Percentiles rank a stretch among this genome's conserved stretches.
Evolutionary conservation across 2,797 vertebrate genomes (phyloP).

Genomic region (Fratercula arctica): DNA sequence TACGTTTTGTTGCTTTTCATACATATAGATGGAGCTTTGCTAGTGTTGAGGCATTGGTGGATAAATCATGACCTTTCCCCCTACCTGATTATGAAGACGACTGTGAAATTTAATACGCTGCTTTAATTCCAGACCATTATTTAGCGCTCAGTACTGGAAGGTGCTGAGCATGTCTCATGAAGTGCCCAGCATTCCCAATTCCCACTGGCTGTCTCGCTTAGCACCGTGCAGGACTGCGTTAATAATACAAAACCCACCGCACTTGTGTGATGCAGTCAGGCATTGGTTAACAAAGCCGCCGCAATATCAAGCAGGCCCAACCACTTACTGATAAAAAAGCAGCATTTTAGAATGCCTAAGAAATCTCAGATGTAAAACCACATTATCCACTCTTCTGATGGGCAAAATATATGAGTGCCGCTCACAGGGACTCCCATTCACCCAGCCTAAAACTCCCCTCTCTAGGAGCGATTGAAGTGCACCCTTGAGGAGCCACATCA

Average conservation of each 20-base stretch:
- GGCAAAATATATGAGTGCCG: background rate
- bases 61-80: background rate
- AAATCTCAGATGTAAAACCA: background rate
- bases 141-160: background rate
- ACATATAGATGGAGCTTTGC: background rate
- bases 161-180: background rate
- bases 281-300: background rate
- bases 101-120: conserved; percentile 22
- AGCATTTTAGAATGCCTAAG: background rate
- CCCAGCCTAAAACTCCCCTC: background rate
- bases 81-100: conserved; percentile 10
- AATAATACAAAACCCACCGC: background rate
- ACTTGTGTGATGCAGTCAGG: background rate
- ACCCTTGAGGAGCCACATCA: background rate
- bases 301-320: background rate
- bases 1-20: conserved; percentile 25
- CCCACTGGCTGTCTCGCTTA: background rate
- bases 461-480: background rate
- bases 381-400: background rate
- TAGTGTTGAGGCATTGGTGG: background rate
- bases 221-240: fast-evolving
- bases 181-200: background rate
- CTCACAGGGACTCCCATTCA: background rate
- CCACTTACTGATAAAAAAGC: background rate
- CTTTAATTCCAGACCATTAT: conserved; percentile 25